A percentile compares a stretch with the other conserved stretches of the same genome.
phyloP scores from a whole-genome alignment of 1,140 invertebrate species.

The Coptotermes formosanus region DNA sequence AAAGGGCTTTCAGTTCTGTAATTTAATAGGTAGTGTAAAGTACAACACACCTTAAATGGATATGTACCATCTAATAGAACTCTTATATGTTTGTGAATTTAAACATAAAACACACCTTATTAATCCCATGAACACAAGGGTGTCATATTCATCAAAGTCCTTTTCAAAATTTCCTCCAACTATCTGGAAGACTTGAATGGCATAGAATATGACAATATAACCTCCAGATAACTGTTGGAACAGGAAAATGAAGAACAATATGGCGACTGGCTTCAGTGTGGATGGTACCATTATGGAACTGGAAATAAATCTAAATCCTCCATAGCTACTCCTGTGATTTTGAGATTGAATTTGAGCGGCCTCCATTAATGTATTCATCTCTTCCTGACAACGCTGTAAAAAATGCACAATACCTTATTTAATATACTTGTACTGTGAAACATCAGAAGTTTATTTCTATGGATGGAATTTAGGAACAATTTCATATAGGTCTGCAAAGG shows the following conservation, averaged over 20 bases:
- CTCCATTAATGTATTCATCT: background rate
- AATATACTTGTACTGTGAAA: background rate
- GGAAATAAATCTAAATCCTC: background rate
- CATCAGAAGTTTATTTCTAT: constrained; percentile 39
- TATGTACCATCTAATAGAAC: too few relatives aligned
- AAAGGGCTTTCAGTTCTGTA: too few relatives aligned
- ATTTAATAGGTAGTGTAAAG: too few relatives aligned
- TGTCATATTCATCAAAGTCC: constrained; percentile 48
- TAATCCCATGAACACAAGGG: constrained; percentile 52
- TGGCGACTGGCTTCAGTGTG: constrained; percentile 49
- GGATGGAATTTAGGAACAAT: constrained; percentile 42
- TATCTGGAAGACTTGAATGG: constrained; percentile 56
- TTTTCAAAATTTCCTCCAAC: constrained; percentile 49
- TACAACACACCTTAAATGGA: constrained; percentile 46
- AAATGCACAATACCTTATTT: background rate
- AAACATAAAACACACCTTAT: constrained; percentile 50
- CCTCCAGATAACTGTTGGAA: constrained; percentile 59
- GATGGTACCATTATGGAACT: background rate
- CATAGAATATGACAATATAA: constrained; percentile 69
- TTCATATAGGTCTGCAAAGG: background rate
- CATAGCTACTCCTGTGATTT: background rate
- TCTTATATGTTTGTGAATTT: too few relatives aligned
- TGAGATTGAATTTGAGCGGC: background rate
- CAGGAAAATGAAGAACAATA: constrained; percentile 52
- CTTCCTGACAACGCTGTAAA: constrained; percentile 18